Evolutionary conservation across 92 coral and sea anemone species (phyloP), one percentile per base, ranked within the genome.

Genomic region (Zoanthus sociatus): DNA sequence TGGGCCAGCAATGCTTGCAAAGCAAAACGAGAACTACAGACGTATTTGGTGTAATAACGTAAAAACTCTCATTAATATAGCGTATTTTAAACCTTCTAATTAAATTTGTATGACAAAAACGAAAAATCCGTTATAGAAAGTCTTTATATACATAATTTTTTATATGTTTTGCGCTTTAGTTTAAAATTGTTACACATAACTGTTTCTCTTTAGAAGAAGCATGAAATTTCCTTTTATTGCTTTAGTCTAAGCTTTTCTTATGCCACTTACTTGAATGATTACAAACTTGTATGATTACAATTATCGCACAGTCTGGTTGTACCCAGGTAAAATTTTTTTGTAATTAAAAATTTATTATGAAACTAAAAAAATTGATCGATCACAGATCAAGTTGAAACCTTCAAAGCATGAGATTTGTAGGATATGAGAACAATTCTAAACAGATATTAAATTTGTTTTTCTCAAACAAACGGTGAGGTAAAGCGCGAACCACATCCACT

Each of bases 261-360:
- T 30, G 31, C 46, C 12, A 9, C 72, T 67, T 30, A 14, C 74
- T 69, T 15, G 33, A 26, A 6, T 3, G 45, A 3, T 69, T 10
- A 30, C 1, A 30, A 69, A 14, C 74, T 69, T 15, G 33, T 9
- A 6, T 3, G 45, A 3, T 69, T 10, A 30, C 1, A 30, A 69
- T 3, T 31, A 69, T 44, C n/a, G 16, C 74, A 69, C 6, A 69
- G 73, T 26, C 32, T 69, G 45, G 37, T 30, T 4, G 14, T 9
- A 69, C 16, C 8, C 30, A 6, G 15, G 13, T 51, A 51, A 21
- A 77, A 54, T 16, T 45, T 51, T 77, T 55, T 32, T 56, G 12
- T 77, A 66, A 77, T 77, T 54, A 77, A 77, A 77, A 15, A 46
- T 77, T 77, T 2, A 77, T 53, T 42, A 26, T 47, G 12, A 4